Conservation (phyloP, 2,888 invertebrate species). For the Morinoia aosen region DNA sequence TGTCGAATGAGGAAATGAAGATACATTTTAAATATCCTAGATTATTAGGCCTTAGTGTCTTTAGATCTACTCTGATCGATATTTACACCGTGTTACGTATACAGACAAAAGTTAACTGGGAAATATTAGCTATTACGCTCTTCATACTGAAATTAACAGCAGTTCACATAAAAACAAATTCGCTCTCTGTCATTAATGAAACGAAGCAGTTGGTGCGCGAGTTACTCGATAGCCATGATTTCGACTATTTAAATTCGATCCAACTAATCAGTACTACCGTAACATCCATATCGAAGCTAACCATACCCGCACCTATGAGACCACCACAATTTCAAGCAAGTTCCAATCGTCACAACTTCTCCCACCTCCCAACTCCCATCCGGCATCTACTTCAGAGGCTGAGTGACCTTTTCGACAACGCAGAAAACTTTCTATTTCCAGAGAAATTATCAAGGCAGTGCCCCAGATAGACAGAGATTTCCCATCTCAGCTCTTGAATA, state of each 20-base stretch:
- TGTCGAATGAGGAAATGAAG: no score
- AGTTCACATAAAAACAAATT: no score
- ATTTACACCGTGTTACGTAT: neutral
- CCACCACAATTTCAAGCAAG: neutral
- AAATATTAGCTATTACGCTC: no score
- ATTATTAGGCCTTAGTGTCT: neutral
- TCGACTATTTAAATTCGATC: neutral
- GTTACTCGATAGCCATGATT: neutral
- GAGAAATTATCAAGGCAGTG: constrained; percentile 4
- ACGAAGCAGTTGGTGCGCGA: neutral
- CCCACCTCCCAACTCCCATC: neutral
- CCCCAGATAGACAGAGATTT: neutral
- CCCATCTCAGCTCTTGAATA: neutral
- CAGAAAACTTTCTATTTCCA: constrained; percentile 32
- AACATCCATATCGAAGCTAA: neutral
- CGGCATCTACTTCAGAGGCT: neutral
- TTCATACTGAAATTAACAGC: no score
- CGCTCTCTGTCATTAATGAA: no score
- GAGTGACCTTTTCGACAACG: constrained; percentile 7
- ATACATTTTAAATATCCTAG: neutral
- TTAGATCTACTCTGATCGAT: neutral
- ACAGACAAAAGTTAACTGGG: neutral
- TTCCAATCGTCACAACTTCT: neutral
- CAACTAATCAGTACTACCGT: neutral
- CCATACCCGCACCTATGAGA: neutral